phyloP scores from a whole-genome alignment of 2,888 invertebrate species.

The Gymnocheta viridis region DNA sequence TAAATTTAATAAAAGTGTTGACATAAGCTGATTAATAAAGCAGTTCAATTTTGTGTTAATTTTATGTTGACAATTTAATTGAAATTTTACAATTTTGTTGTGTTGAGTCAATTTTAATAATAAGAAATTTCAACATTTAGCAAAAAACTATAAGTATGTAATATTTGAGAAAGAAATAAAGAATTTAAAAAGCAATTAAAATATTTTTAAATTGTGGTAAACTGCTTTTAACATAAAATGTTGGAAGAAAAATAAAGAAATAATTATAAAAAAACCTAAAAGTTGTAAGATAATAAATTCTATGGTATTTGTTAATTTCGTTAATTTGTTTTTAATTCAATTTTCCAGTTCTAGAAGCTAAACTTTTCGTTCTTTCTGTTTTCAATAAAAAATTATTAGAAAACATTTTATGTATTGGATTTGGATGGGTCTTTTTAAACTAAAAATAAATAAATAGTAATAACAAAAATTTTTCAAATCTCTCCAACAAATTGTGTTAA shows the following conservation, averaged over 20 bases:
- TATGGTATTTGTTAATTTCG: neutral
- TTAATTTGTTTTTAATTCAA: neutral
- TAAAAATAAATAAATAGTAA: no score
- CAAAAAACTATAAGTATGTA: neutral
- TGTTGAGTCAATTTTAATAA: neutral
- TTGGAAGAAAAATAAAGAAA: neutral
- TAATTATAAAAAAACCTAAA: neutral
- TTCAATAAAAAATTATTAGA: no score
- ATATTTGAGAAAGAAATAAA: neutral
- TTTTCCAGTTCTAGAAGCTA: neutral
- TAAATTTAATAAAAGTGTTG: slow-evolving; percentile 44
- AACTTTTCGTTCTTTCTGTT: no score
- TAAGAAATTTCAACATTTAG: slow-evolving; percentile 6
- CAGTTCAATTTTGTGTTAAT: neutral
- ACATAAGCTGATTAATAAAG: slow-evolving; percentile 52
- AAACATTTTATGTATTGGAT: no score
- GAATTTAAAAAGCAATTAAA: neutral
- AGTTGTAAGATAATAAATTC: neutral
- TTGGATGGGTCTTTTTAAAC: no score
- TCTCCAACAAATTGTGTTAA: no score
- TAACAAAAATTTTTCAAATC: no score
- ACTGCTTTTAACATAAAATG: neutral
- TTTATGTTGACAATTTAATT: slow-evolving; percentile 1
- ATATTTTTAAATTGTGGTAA: neutral
- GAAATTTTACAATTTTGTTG: neutral